Evolutionary conservation across 2,797 vertebrate genomes (phyloP).

Genomic region (Chlorospingus semifuscus): DNA sequence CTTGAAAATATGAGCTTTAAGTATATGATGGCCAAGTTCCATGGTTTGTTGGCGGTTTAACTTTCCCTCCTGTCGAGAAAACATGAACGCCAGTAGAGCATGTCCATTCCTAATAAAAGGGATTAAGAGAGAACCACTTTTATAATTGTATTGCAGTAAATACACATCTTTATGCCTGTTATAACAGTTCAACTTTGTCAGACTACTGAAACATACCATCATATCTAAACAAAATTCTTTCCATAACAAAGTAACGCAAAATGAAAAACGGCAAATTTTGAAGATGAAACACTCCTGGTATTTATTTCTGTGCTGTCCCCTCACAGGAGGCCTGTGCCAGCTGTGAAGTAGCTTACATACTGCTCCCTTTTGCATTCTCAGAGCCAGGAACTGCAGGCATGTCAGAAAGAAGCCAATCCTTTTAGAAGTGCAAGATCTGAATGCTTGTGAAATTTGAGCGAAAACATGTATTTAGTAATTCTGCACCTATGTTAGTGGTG

Average conservation of each 20-base stretch:
- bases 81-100: slow-evolving; percentile 96
- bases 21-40: slow-evolving; percentile 98
- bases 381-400: neutral
- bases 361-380: neutral
- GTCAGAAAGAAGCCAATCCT: neutral
- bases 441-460: neutral
- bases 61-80: slow-evolving; percentile 95
- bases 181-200: neutral
- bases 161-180: neutral
- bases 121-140: neutral
- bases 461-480: neutral
- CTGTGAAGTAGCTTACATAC: no score
- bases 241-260: neutral
- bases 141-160: neutral
- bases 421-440: neutral
- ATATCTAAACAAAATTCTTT: neutral
- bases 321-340: neutral
- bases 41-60: slow-evolving; percentile 97
- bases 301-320: neutral
- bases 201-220: neutral
- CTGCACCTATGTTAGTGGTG: neutral
- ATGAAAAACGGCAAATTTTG: neutral
- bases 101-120: slow-evolving; percentile 86
- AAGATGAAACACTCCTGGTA: neutral
- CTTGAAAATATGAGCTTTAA: slow-evolving; percentile 99